Base-by-base conservation (phyloP, 2,888 invertebrate species). In the Malthinus seriepunctatus region DNA sequence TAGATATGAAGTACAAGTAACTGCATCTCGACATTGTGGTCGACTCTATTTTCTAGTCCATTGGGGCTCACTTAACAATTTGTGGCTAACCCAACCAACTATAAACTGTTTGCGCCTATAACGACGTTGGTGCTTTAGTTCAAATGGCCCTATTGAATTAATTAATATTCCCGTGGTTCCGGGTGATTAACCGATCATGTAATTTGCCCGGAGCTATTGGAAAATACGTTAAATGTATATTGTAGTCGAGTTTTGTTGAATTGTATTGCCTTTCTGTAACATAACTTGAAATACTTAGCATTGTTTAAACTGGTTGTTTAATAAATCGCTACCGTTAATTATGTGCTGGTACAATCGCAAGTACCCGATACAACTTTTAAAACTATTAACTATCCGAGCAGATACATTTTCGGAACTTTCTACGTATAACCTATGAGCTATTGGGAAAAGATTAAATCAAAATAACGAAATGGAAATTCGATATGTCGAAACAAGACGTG, bases 21-120 rank as follows among this genome's bases (percentile, higher is more conserved):
- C 55, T 69, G 68, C 57, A 65, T 63, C 66, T 64, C 67, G 62
- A 56, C 60, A 67, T 66, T 64, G 66, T 56, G 63, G 65, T 63
- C 62, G 66, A 61, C 69, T 59, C 69, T 56, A 67, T 70, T 72
- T 70, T 70, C 70, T 68, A 63, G 65, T 68, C 69, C 68, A 66
- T 59, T 67, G 71, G 67, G 69, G 68, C 65, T 66, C 66, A 66
- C 70, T 70, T 71, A 69, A 70, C 68, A 68, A 71, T 72, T 71
- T 71, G 70, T 60, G 69, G 66, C 61, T 54, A 62, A 63, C 65
- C 66, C 65, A 62, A 64, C 63, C 64, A 67, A 67, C 67, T 65
- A 65, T 60, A 64, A 61, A 67, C 67, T 63, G 68, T 66, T 65
- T 67, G 65, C 60, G 58, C 62, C 64, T 62, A 64, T 66, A 67